Percentiles rank a stretch among this genome's conserved stretches.
Evolutionary conservation across 2,113 vertebrate genomes (phyloP).

Genomic region (Alexandromys fortis): DNA sequence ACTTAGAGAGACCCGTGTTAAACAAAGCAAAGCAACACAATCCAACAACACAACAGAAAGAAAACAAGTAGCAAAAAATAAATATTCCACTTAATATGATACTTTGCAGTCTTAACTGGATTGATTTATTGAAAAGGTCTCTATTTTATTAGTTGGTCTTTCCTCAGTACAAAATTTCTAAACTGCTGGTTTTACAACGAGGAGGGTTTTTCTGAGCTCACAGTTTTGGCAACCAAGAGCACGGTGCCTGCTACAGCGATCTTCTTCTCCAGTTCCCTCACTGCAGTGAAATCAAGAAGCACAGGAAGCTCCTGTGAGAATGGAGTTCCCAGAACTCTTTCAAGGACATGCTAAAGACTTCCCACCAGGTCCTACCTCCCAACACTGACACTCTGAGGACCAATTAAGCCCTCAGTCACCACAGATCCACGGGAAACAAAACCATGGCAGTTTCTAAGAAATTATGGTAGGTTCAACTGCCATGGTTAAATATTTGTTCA

Average conservation of each 20-base stretch:
- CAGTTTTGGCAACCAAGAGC: not conserved
- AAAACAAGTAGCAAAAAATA: not conserved
- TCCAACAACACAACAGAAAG: not conserved
- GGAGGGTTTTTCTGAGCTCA: not conserved
- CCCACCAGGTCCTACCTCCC: not conserved
- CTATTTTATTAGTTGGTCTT: not conserved
- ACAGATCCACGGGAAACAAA: not conserved
- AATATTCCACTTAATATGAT: not conserved
- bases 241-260: no score
- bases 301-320: not conserved
- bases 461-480: not conserved
- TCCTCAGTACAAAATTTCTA: not conserved
- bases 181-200: not conserved
- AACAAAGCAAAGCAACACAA: not conserved
- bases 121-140: conserved; percentile 20
- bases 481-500: not conserved
- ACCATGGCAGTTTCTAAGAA: not conserved
- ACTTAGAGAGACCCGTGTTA: not conserved
- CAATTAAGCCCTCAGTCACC: not conserved
- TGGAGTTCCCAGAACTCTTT: no score
- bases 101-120: not conserved
- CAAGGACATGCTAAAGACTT: not conserved
- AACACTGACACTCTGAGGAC: not conserved
- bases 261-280: not conserved
- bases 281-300: not conserved